These are phyloP conservation scores for Hystrix cristata DNA, from an alignment of 2,113 vertebrate species.

Conservation along the genomic window DNA sequence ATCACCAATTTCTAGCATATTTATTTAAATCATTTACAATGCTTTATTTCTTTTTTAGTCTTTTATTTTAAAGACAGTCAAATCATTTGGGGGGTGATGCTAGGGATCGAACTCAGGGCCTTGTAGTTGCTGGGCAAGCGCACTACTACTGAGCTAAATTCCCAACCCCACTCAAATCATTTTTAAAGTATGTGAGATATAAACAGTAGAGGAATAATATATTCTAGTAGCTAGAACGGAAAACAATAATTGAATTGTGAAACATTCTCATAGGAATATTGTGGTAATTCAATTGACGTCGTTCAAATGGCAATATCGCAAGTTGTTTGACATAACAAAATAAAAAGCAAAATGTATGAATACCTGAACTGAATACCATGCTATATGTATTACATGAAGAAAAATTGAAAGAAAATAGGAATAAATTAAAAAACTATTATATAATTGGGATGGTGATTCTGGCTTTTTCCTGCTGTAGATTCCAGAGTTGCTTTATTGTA, in stretches of 20 bases:
- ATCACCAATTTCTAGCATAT: background rate
- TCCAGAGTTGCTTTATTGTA: background rate
- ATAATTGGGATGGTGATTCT: background rate
- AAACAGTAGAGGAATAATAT: conserved; percentile 16
- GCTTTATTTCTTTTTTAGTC: background rate
- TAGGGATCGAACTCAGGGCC: too few relatives aligned
- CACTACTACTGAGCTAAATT: too few relatives aligned
- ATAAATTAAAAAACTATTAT: background rate
- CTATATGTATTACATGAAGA: background rate
- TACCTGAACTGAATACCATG: background rate
- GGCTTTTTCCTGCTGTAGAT: background rate
- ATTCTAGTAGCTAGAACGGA: background rate
- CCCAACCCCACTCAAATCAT: background rate
- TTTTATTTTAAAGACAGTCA: background rate
- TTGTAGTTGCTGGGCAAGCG: too few relatives aligned
- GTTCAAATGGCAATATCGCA: background rate
- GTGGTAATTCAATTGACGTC: background rate
- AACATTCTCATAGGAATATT: background rate
- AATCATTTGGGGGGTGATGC: background rate
- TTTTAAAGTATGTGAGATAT: conserved; percentile 1
- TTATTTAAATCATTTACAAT: background rate
- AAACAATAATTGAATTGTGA: background rate
- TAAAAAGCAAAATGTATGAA: background rate
- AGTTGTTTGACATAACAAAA: background rate
- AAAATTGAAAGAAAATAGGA: background rate